Percentiles rank a stretch among this genome's conserved stretches.
These are phyloP conservation scores for Aegithalos caudatus DNA, from an alignment of 2,113 vertebrate genomes.

Conservation along the genomic window DNA sequence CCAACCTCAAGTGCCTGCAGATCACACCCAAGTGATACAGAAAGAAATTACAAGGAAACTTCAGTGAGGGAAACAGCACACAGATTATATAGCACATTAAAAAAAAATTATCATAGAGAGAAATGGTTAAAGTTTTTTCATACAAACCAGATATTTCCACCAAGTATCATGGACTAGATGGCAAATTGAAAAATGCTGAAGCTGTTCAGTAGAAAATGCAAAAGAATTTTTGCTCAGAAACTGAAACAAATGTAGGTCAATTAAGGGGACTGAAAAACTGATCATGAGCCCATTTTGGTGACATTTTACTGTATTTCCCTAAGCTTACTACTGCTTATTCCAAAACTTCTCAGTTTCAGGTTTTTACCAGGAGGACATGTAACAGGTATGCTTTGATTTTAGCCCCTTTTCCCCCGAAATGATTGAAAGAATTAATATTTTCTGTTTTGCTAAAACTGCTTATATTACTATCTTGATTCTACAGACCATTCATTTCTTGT, in stretches of 20 bases:
- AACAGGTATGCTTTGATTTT: background rate
- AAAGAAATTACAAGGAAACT: background rate
- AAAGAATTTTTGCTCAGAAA: constrained; percentile 1
- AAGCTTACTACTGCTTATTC: background rate
- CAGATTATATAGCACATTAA: background rate
- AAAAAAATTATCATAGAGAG: background rate
- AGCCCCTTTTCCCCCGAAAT: background rate
- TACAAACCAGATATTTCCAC: background rate
- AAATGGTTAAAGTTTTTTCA: background rate
- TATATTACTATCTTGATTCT: background rate
- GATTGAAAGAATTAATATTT: background rate
- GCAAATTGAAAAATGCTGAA: background rate
- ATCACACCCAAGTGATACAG: background rate
- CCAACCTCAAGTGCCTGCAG: background rate
- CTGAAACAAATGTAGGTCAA: constrained; percentile 1
- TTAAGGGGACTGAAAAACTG: background rate
- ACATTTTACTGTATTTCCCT: background rate
- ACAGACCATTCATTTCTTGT: background rate
- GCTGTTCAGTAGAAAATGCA: background rate
- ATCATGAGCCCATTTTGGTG: background rate
- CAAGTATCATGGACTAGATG: background rate
- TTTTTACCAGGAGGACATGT: background rate
- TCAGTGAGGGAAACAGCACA: background rate
- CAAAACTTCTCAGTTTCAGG: background rate
- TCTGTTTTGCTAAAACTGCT: background rate